Conservation (phyloP, 2,888 invertebrate genomes). For the Pristionchus arcanus region DNA sequence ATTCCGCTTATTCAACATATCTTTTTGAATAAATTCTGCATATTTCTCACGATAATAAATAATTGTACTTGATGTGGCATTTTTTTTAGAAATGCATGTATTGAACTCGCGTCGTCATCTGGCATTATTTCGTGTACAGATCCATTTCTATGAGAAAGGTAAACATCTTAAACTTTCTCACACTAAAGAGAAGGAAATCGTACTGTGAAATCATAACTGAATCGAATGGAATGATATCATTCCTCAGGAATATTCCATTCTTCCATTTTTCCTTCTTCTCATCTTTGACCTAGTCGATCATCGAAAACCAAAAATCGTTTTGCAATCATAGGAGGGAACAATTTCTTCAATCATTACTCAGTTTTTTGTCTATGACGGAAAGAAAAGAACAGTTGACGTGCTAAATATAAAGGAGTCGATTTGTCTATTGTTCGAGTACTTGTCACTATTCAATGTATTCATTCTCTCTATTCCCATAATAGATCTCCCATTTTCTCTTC, state of each 20-base stretch:
- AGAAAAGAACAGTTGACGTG: background rate
- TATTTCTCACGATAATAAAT: no score
- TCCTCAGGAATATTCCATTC: background rate
- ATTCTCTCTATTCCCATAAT: background rate
- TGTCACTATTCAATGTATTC: background rate
- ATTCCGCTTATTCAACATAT: no score
- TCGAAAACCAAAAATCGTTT: background rate
- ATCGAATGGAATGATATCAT: background rate
- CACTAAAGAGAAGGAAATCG: background rate
- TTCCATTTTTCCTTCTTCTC: background rate
- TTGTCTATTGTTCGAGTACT: constrained; percentile 16
- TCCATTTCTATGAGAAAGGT: background rate
- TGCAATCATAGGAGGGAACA: background rate
- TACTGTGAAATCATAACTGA: background rate
- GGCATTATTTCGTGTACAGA: background rate
- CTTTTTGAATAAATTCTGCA: no score
- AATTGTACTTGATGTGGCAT: no score
- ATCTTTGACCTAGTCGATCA: background rate
- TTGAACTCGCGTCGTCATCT: background rate
- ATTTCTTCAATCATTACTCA: background rate
- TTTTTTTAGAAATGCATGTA: no score
- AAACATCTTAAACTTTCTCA: background rate
- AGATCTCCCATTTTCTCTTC: background rate
- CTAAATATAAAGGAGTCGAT: constrained; percentile 23
- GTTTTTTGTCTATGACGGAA: constrained; percentile 20